Evolutionary conservation across 2,113 vertebrate genomes (phyloP), one percentile per base, ranked within the genome.

Genomic region (Phylloscopus trochiloides): DNA sequence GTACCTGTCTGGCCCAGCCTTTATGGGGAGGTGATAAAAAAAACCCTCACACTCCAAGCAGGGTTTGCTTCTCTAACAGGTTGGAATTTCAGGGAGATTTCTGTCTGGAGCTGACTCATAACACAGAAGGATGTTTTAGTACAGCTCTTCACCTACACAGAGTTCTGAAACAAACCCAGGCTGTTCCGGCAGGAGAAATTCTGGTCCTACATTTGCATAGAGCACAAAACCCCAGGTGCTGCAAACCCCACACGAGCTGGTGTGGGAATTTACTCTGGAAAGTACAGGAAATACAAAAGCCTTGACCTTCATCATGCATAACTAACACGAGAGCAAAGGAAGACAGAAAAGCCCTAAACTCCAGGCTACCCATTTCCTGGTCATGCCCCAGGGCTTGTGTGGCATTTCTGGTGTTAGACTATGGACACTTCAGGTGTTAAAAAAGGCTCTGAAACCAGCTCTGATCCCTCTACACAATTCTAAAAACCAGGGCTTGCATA

Each of bases 181-280:
- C 47, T 9, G 0, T 67, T 76, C 72, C 1, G 18, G 14, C 54
- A 67, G 62, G 54, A 50, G 62, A 51, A 70, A 65, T 50, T 92
- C 85, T 90, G 82, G 75, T 66, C 85, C 34, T 1, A 4, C 22
- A 92, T 94, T 88, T 90, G 86, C 93, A 93, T 96, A 88, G 17
- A 73, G 72, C 72, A 81, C 12, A 91, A 79, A 90, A 84, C 8
- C 67, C 71, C 71, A 76, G 92, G 51, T 58, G 72, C 78, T 95
- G 71, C 63, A 68, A 72, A 55, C 32, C 5, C 51, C 54, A 29
- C 1, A 12, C 25, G 48, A 86, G 54, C 2, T 9, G 38, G 11
- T 70, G 67, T 62, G 80, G 89, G 83, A 94, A 92, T 84, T 94
- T 48, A 92, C 92, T 83, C 88, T 62, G 88, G 84, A 96, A 96